phyloP scores from a whole-genome alignment of 2,797 vertebrate species.

The Eurystomus glaucurus region DNA sequence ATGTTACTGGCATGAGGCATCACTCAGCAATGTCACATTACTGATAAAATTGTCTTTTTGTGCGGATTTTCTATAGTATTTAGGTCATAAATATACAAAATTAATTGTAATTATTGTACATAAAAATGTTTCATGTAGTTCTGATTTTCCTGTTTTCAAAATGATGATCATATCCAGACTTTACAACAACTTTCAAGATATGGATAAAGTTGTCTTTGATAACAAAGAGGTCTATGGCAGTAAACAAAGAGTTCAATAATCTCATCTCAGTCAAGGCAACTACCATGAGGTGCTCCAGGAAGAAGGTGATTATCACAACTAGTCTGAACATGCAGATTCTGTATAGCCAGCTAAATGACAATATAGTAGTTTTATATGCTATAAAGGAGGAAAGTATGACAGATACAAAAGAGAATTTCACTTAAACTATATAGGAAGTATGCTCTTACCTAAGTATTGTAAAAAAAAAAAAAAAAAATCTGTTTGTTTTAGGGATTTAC shows the following conservation, averaged over 20 bases:
- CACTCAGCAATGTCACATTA: neutral
- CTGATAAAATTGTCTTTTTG: neutral
- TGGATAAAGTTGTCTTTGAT: neutral
- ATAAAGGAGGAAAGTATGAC: neutral
- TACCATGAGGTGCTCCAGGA: neutral
- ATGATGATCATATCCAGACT: neutral
- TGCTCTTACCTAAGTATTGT: neutral
- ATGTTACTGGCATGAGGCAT: neutral
- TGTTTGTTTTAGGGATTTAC: neutral
- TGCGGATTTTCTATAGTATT: neutral
- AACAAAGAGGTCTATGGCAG: neutral
- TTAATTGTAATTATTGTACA: neutral
- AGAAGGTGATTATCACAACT: neutral
- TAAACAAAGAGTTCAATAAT: neutral
- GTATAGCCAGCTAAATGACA: neutral
- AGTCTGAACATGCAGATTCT: neutral
- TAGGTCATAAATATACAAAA: neutral
- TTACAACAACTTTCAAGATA: neutral
- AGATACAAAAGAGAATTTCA: neutral
- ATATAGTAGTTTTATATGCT: neutral
- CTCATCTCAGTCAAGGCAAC: neutral
- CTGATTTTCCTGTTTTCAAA: neutral
- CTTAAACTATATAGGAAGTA: neutral
- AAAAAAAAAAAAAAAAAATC: neutral
- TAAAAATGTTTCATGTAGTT: accelerated